phyloP scores from a whole-genome alignment of 2,113 vertebrate genomes.

The Phalacrocorax aristotelis region DNA sequence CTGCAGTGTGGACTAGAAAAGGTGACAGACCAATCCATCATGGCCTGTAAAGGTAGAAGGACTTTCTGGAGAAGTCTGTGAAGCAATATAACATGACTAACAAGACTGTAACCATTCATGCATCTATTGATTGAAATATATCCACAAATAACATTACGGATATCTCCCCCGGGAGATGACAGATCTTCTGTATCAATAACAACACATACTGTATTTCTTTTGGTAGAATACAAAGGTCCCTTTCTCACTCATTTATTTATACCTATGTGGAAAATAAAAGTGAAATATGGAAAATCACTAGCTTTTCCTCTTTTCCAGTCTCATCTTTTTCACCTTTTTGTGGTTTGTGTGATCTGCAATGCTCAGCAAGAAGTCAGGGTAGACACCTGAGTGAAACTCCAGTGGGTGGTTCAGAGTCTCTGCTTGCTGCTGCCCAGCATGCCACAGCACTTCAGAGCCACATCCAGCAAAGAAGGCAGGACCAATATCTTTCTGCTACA shows the following conservation, averaged over 20 bases:
- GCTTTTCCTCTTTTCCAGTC: neutral
- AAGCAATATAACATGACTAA: neutral
- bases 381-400: neutral
- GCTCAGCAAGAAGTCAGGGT: neutral
- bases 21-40: neutral
- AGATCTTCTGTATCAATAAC: neutral
- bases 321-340: neutral
- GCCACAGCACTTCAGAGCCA: neutral
- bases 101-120: neutral
- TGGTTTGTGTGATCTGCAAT: neutral
- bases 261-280: neutral
- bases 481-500: neutral
- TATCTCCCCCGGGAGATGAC: neutral
- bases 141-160: neutral
- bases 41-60: neutral
- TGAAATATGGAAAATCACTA: neutral
- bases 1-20: neutral
- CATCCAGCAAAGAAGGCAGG: neutral
- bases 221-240: neutral
- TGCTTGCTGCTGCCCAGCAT: neutral
- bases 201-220: neutral
- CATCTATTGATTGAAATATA: neutral
- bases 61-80: slow-evolving; percentile 17
- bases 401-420: neutral
- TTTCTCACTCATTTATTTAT: neutral